Conservation (phyloP, 2,797 vertebrate species). For the Chaetophractus vellerosus region DNA sequence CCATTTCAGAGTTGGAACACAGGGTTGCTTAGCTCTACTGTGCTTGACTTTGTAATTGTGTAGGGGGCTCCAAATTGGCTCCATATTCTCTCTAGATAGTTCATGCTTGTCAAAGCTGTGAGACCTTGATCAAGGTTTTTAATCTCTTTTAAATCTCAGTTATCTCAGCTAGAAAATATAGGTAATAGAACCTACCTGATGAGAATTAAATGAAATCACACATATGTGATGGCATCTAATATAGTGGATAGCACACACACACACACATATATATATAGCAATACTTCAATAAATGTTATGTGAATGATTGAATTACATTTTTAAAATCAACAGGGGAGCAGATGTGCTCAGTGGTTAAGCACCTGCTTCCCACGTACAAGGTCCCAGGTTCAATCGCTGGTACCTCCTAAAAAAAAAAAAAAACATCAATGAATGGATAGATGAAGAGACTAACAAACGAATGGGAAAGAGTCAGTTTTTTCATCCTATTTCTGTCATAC, state of each 20-base stretch:
- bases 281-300: background rate
- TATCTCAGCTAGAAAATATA: conserved; percentile 48
- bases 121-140: background rate
- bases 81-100: conserved; percentile 17
- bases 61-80: background rate
- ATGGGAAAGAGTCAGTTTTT: background rate
- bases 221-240: conserved; percentile 6
- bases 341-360: too few relatives aligned
- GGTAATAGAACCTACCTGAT: background rate
- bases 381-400: too few relatives aligned
- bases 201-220: conserved; percentile 50
- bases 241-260: background rate
- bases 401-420: too few relatives aligned
- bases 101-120: background rate
- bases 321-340: background rate
- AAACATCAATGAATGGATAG: background rate
- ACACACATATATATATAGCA: background rate
- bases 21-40: background rate
- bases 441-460: conserved; percentile 3
- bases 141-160: conserved; percentile 12
- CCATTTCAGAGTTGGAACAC: conserved; percentile 3
- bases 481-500: background rate
- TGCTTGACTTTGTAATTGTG: conserved; percentile 6
- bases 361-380: too few relatives aligned
- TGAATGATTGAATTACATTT: background rate